Evolutionary conservation across 2,888 invertebrate species (phyloP).

Genomic region (Ophion costatus): DNA sequence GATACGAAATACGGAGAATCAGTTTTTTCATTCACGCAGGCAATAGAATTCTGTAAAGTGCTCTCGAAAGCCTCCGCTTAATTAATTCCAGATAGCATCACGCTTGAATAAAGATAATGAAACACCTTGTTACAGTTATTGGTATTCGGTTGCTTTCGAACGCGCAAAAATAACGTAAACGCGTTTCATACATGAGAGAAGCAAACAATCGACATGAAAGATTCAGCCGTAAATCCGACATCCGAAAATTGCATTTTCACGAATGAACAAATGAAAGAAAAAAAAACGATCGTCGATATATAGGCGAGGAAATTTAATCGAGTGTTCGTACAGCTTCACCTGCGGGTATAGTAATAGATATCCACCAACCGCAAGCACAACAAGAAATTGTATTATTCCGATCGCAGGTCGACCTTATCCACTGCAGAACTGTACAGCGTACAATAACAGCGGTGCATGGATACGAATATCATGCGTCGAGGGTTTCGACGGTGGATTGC

Average conservation of each 20-base stretch:
- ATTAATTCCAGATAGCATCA: background rate
- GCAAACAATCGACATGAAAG: conserved; percentile 11
- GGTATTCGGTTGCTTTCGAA: background rate
- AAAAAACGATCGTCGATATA: conserved; percentile 7
- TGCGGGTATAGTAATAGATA: conserved; percentile 2
- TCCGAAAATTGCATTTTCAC: conserved; percentile 39
- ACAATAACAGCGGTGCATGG: conserved; percentile 94
- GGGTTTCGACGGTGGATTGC: conserved; percentile 94
- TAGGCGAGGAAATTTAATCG: background rate
- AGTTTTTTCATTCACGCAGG: background rate
- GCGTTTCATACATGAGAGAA: background rate
- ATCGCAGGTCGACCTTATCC: conserved; percentile 93
- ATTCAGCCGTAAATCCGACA: conserved; percentile 41
- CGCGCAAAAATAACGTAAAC: conserved; percentile 5
- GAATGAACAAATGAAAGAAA: conserved; percentile 5
- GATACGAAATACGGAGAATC: background rate
- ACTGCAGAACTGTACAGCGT: conserved; percentile 93
- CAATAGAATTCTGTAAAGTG: background rate
- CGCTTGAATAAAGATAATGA: background rate
- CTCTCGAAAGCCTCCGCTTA: background rate
- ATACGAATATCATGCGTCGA: conserved; percentile 94
- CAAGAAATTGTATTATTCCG: conserved; percentile 55
- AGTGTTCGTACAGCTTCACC: conserved; percentile 4
- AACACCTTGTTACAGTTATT: background rate
- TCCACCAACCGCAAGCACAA: conserved; percentile 6